Evolutionary conservation across 2,113 vertebrate genomes (phyloP).

Genomic region (Oryzias curvinotus): DNA sequence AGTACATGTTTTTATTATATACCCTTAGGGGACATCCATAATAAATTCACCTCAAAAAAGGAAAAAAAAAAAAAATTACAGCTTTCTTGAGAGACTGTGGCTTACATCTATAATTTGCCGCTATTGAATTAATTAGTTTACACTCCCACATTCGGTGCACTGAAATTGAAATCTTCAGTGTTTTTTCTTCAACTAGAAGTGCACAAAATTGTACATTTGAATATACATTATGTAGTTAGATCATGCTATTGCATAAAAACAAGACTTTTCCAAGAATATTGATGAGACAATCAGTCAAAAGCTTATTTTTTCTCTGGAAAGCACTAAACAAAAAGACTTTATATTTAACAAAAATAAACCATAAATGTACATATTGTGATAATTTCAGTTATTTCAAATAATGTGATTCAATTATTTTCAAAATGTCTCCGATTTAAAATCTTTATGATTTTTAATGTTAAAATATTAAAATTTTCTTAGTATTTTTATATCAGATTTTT

Average conservation of each 20-base stretch:
- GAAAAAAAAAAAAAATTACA: not conserved
- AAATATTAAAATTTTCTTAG: too few relatives aligned
- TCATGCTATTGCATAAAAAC: not conserved
- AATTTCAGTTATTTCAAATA: too few relatives aligned
- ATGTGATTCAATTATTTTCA: too few relatives aligned
- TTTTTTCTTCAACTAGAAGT: not conserved
- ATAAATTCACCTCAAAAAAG: slow-evolving; percentile 39
- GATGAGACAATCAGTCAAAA: not conserved
- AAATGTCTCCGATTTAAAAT: too few relatives aligned
- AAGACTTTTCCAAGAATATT: not conserved
- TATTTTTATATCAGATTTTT: too few relatives aligned
- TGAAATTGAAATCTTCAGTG: not conserved
- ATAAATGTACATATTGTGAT: too few relatives aligned
- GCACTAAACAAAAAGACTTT: too few relatives aligned
- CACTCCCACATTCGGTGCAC: not conserved
- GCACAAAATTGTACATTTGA: not conserved
- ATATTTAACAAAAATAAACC: too few relatives aligned
- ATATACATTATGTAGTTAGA: not conserved
- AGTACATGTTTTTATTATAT: slow-evolving; percentile 13
- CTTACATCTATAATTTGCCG: not conserved
- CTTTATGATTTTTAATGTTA: too few relatives aligned
- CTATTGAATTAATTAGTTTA: not conserved
- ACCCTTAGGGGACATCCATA: slow-evolving; percentile 24
- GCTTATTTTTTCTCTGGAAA: too few relatives aligned
- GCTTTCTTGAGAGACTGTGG: not conserved